These are phyloP conservation scores for Cheilosia pagana DNA, from an alignment of 2,888 invertebrate species.

Conservation along the genomic window DNA sequence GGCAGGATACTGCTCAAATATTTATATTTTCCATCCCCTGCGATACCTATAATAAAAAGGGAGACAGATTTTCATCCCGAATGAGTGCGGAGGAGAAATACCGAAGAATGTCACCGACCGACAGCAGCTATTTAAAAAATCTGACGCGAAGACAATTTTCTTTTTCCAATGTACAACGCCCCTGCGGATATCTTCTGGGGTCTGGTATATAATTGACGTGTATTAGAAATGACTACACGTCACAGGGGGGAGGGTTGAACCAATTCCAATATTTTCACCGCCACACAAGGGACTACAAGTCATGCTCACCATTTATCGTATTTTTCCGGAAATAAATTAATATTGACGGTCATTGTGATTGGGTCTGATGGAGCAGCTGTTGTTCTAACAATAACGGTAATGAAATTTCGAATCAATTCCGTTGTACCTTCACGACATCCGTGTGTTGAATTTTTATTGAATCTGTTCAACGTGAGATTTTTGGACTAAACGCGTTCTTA, in stretches of 20 bases:
- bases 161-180: slow-evolving; percentile 41
- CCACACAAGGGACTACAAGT: slow-evolving; percentile 13
- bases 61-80: slow-evolving; percentile 24
- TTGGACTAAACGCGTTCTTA: not conserved
- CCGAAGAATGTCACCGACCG: slow-evolving; percentile 12
- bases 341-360: slow-evolving; percentile 58
- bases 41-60: not conserved
- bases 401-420: slow-evolving; percentile 41
- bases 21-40: not conserved
- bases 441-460: slow-evolving; percentile 24
- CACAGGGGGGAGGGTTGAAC: slow-evolving; percentile 30
- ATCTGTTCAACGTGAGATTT: slow-evolving; percentile 12
- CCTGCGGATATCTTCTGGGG: slow-evolving; percentile 10
- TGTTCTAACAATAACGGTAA: slow-evolving; percentile 41
- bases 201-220: slow-evolving; percentile 52
- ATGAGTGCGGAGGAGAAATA: slow-evolving; percentile 8
- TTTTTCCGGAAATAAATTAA: slow-evolving; percentile 63
- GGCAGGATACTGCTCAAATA: slow-evolving; percentile 6
- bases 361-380: slow-evolving; percentile 53
- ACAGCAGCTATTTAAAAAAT: slow-evolving; percentile 31
- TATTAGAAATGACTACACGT: slow-evolving; percentile 41
- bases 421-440: not conserved
- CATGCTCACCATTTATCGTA: slow-evolving; percentile 34
- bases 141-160: slow-evolving; percentile 25
- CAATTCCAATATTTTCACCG: slow-evolving; percentile 52